phyloP scores from a whole-genome alignment of 2,113 vertebrate genomes.

The Amazona vittata region DNA sequence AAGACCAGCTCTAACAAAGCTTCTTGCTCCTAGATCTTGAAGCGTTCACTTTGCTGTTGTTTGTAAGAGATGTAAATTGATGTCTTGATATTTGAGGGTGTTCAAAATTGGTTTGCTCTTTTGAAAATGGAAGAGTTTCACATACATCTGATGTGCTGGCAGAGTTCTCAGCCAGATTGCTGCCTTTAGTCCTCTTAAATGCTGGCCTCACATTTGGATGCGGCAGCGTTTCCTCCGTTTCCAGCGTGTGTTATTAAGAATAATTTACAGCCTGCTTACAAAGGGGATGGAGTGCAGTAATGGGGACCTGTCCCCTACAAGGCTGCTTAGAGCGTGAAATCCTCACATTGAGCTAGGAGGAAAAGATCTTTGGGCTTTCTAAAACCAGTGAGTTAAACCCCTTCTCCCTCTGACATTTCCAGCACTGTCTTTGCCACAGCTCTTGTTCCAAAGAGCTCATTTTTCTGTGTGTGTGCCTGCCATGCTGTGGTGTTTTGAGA shows the following conservation, averaged over 20 bases:
- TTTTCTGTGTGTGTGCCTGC: not conserved
- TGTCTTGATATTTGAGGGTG: not conserved
- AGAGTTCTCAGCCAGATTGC: not conserved
- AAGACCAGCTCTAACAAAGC: not conserved
- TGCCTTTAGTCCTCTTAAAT: not conserved
- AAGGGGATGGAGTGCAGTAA: not conserved
- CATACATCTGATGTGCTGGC: not conserved
- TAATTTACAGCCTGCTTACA: not conserved
- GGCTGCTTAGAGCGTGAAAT: not conserved
- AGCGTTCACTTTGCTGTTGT: not conserved
- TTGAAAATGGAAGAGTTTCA: not conserved
- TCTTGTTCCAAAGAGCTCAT: not conserved
- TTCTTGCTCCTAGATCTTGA: not conserved
- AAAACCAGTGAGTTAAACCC: not conserved
- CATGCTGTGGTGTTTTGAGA: not conserved
- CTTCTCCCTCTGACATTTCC: not conserved
- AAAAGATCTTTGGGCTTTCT: not conserved
- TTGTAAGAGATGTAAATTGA: not conserved
- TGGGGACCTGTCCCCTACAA: not conserved
- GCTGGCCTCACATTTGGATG: not conserved
- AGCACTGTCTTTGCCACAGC: not conserved
- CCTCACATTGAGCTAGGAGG: not conserved
- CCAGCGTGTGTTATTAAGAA: not conserved
- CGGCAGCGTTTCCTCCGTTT: not conserved
- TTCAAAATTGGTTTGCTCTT: conserved; percentile 24